Conservation (phyloP, 2,797 vertebrate species). For the Amphiprion clarkii region DNA sequence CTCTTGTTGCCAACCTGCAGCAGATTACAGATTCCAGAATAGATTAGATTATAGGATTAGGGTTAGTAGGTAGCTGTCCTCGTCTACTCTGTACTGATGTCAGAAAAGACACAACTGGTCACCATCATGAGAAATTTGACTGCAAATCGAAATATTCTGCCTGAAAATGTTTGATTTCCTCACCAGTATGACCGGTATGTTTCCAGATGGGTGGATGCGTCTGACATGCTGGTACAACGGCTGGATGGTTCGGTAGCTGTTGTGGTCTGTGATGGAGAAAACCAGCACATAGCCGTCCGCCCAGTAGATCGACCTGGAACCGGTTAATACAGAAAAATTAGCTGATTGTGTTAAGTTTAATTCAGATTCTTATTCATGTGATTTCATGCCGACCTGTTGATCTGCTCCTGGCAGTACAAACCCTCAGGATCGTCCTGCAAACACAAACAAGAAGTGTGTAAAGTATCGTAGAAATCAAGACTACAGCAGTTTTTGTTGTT, state of each 20-base stretch:
- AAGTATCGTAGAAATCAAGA: no score
- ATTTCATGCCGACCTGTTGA: conserved; percentile 80
- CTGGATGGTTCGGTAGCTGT: conserved; percentile 91
- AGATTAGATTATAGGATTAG: conserved; percentile 58
- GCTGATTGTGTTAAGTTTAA: not conserved
- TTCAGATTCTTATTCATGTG: not conserved
- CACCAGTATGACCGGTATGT: conserved; percentile 92
- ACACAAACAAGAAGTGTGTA: not conserved
- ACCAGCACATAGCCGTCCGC: conserved; percentile 94
- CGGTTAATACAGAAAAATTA: not conserved
- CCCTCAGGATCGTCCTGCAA: conserved; percentile 89
- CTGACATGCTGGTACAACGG: conserved; percentile 93
- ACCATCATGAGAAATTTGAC: no score
- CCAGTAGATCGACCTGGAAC: conserved; percentile 93
- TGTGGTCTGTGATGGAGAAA: conserved; percentile 94
- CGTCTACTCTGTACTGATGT: not conserved
- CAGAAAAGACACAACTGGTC: no score
- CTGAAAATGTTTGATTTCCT: conserved; percentile 16
- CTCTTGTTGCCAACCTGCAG: conserved; percentile 91
- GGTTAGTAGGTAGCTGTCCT: conserved; percentile 23
- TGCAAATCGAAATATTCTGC: no score
- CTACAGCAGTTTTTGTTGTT: no score
- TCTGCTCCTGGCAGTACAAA: conserved; percentile 94
- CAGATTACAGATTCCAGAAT: conserved; percentile 62
- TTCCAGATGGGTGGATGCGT: conserved; percentile 92